A percentile compares a stretch with the other conserved stretches of the same genome.
Evolutionary conservation across 1,140 invertebrate genomes (phyloP).

Genomic region (Habropoda laboriosa): DNA sequence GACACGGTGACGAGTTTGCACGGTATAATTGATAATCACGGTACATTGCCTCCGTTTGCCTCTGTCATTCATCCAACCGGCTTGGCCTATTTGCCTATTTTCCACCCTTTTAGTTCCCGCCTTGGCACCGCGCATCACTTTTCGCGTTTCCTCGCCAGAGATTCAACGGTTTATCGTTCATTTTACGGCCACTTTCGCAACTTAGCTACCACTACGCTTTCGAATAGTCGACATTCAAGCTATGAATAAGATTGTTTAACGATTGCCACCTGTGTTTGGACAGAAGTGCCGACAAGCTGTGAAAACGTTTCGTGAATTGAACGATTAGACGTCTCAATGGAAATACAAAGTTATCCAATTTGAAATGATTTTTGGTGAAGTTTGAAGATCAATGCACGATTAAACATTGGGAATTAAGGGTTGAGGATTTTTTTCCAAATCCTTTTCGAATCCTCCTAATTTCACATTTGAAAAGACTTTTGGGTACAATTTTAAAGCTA

Average conservation of each 20-base stretch:
- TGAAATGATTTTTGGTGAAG: too few relatives aligned
- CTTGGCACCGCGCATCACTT: slow-evolving; percentile 13
- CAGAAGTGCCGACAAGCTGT: too few relatives aligned
- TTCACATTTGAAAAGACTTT: too few relatives aligned
- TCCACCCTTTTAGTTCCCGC: slow-evolving; percentile 58
- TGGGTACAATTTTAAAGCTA: too few relatives aligned
- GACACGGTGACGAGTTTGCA: slow-evolving; percentile 37
- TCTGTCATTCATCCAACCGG: slow-evolving; percentile 56
- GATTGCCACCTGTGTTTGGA: neutral
- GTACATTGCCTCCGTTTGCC: slow-evolving; percentile 61
- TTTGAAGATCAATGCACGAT: too few relatives aligned
- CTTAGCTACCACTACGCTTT: neutral
- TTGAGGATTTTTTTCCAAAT: too few relatives aligned
- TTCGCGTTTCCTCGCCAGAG: neutral
- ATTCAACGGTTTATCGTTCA: neutral
- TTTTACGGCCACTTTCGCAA: slow-evolving; percentile 6
- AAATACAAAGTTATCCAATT: too few relatives aligned
- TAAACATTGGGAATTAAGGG: too few relatives aligned
- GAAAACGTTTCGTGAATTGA: too few relatives aligned
- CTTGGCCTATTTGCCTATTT: slow-evolving; percentile 72
- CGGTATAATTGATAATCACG: slow-evolving; percentile 67
- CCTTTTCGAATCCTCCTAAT: too few relatives aligned
- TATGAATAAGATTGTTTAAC: neutral
- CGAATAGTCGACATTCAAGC: neutral
- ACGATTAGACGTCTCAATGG: too few relatives aligned